Base-by-base conservation (phyloP, 2,113 vertebrate genomes). In the Urocitellus parryii region DNA sequence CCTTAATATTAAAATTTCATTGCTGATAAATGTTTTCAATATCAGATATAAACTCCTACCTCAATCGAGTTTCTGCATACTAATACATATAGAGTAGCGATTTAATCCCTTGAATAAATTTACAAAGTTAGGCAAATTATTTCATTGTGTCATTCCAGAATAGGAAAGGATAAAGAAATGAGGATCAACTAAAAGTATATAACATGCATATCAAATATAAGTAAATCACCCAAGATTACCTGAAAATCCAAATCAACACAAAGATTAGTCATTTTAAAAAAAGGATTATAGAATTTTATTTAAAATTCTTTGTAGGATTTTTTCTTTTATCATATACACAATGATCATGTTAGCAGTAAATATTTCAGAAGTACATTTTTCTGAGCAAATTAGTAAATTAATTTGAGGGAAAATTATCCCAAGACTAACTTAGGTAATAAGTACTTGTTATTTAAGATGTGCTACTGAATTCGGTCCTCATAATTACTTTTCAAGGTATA, bases 281-380 rank as follows among this genome's bases (percentile, higher is more conserved):
- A 96, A 88, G 17, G 8, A 82, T 77, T 42, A 58, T 2, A 76
- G 17, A 65, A 90, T 22, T n/a, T 18, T 81, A 72, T 8, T 87
- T 63, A 80, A 81, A 83, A 48, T 72, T 32, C 13, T 51, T 91
- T 80, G 51, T 53, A 53, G 34, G 9, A 58, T 68, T 42, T 88
- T 83, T 81, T 34, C 45, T 94, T 78, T 79, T 79, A 65, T 77
- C 68, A 83, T 8, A 72, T 72, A 90, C 18, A 90, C 82, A 93
- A 74, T 70, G 27, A 94, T 86, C 86, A 53, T 8, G 84, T 0
- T 58, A 25, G 42, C 48, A 89, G 51, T 87, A 90, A 86, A 16
- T 82, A 90, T 90, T 90, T 90, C 65, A 86, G 51, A 90, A 92
- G 92, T 45, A 24, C 18, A 85, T 85, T 92, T 94, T 87, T 89